A percentile compares a stretch with the other conserved stretches of the same genome.
Evolutionary conservation across 2,797 vertebrate genomes (phyloP).

Genomic region (Melanotaenia parkinsoni): DNA sequence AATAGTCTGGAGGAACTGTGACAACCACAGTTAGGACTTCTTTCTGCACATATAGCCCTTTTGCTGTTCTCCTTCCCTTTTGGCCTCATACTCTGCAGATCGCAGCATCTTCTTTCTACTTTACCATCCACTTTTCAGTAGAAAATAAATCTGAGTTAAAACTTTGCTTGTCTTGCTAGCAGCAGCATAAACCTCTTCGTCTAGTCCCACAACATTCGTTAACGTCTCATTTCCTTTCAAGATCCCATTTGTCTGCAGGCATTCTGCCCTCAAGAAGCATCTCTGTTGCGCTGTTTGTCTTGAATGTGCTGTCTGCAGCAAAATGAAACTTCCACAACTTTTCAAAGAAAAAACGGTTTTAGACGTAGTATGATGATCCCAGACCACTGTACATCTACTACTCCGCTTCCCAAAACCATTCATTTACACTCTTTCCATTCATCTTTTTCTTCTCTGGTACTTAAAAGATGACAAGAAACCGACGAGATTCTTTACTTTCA

Average conservation of each 20-base stretch:
- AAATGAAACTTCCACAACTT: conserved; percentile 22
- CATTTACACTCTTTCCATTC: no score
- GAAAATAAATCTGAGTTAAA: no score
- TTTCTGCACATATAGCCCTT: no score
- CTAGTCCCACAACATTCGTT: conserved; percentile 13
- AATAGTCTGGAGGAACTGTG: no score
- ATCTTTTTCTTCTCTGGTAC: no score
- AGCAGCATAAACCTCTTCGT: conserved; percentile 5
- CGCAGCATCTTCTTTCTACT: not conserved
- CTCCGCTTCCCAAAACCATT: not conserved
- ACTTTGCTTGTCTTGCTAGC: no score
- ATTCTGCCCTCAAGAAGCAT: conserved; percentile 25
- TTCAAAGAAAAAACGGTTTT: no score
- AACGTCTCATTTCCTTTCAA: conserved; percentile 21
- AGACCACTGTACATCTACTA: no score
- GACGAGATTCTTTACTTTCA: no score
- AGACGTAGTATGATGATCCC: no score
- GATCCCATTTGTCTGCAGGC: not conserved
- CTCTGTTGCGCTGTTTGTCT: not conserved
- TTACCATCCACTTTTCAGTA: not conserved
- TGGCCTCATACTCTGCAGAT: not conserved
- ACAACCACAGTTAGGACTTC: no score
- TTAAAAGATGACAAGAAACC: no score
- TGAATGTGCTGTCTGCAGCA: conserved; percentile 33
- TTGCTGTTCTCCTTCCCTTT: not conserved